A percentile compares a stretch with the other conserved stretches of the same genome.
Conservation (phyloP, 2,113 vertebrate genomes). For the Paramisgurnus dabryanus region DNA sequence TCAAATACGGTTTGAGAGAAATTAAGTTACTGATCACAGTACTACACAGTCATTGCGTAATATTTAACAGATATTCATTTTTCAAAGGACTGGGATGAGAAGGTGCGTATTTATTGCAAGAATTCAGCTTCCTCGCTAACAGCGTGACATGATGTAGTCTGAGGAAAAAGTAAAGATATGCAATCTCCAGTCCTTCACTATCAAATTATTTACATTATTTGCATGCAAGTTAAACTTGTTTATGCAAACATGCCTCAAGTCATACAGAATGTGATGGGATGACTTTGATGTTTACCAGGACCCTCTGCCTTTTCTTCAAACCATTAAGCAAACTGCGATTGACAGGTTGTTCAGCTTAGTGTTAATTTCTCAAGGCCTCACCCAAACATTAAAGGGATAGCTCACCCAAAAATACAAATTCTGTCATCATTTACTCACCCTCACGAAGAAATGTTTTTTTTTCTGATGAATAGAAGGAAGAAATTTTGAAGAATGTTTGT, state of each 20-base stretch:
- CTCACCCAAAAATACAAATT: too few species aligned
- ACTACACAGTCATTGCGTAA: background rate
- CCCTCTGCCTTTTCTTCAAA: background rate
- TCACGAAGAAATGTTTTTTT: too few species aligned
- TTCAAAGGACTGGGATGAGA: background rate
- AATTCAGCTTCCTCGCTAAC: background rate
- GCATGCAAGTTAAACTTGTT: background rate
- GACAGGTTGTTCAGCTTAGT: background rate
- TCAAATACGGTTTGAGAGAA: background rate
- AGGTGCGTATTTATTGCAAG: background rate
- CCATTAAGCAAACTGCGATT: background rate
- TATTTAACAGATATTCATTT: background rate
- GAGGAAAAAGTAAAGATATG: background rate
- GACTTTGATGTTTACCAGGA: background rate
- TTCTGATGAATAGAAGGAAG: too few species aligned
- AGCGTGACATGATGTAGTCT: background rate
- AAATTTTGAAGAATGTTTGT: too few species aligned
- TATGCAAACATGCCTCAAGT: background rate
- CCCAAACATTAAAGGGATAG: too few species aligned
- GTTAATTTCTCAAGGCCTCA: too few species aligned
- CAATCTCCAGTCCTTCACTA: background rate
- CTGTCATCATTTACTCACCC: too few species aligned
- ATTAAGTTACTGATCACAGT: background rate
- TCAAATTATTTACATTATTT: background rate
- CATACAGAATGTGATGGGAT: too few species aligned